Base-by-base conservation (phyloP, 2,797 vertebrate species). In the Nannoperca australis region DNA sequence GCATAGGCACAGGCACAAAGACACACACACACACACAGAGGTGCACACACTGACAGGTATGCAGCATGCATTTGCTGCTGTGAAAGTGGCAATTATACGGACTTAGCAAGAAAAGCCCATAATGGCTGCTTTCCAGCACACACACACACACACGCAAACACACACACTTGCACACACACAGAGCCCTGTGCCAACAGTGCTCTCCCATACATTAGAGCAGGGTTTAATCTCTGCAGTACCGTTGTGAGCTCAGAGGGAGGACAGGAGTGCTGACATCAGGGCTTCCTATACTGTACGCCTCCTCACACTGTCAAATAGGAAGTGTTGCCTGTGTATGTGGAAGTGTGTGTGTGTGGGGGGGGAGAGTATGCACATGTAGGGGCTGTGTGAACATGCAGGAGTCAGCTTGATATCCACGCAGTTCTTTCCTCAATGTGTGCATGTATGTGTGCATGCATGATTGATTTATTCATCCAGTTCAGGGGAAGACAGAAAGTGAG, bases 161-260 rank as follows among this genome's bases (percentile, higher is more conserved):
- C 64, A 55, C 42, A 34, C 24, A 44, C 59, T n/a, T 20, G 24
- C 22, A 22, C 42, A 42, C 49, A 69, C 56, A 61, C 69, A 58
- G 64, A 47, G 63, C 83, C 59, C 36, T 42, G n/a, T 87, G 85
- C 90, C 87, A 90, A 81, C 75, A 85, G 76, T 66, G 82, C 83
- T 88, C 85, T 87, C 75, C 85, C 90, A 86, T 92, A 91, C 91
- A 91, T 94, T 91, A 91, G 76, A 87, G 75, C 60, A 79, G 70
- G 76, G 70, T 95, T 93, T 95, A 94, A 95, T 95, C 92, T 94
- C 89, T 86, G 87, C 85, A 78, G 93, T 84, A 81, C 85, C 72
- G 82, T 79, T 84, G 85, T 89, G 89, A 91, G 90, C 93, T 85
- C 84, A 83, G 92, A 91, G 91, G 85, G 88, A 90, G 90, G 87